Conservation (phyloP, 2,797 vertebrate species). For the Pseudochirops cupreus region DNA sequence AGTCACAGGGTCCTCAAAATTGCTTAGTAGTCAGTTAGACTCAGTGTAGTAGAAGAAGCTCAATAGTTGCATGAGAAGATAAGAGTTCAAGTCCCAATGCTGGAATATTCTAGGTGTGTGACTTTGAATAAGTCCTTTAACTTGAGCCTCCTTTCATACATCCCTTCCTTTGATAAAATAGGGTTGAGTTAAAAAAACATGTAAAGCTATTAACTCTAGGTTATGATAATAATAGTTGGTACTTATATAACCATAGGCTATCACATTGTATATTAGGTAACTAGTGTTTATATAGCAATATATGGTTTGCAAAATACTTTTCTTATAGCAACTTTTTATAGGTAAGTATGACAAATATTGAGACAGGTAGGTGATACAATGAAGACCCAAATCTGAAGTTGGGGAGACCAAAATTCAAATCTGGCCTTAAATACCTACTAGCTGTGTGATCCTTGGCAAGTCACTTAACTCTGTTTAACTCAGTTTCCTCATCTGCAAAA, state of each 20-base stretch:
- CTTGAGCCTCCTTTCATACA: background rate
- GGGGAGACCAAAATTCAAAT: too few relatives aligned
- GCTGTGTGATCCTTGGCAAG: too few relatives aligned
- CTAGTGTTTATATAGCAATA: too few relatives aligned
- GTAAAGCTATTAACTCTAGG: background rate
- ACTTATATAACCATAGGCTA: background rate
- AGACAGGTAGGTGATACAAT: too few relatives aligned
- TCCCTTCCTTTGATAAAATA: background rate
- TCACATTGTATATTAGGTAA: background rate
- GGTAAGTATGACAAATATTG: too few relatives aligned
- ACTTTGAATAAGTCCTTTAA: background rate
- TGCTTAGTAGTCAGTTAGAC: background rate
- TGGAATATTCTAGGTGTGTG: background rate
- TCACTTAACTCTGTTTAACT: too few relatives aligned
- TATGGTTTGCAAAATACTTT: too few relatives aligned
- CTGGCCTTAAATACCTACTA: too few relatives aligned
- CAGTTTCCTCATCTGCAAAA: too few relatives aligned
- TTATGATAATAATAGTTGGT: background rate
- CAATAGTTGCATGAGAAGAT: background rate
- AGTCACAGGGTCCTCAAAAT: background rate
- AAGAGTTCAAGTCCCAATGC: background rate
- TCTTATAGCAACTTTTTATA: too few relatives aligned
- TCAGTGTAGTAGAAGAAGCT: background rate
- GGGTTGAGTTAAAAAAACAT: background rate
- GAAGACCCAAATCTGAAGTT: too few relatives aligned